Evolutionary conservation across 2,113 vertebrate genomes (phyloP), one percentile per base, ranked within the genome.

Genomic region (Sylvia atricapilla): DNA sequence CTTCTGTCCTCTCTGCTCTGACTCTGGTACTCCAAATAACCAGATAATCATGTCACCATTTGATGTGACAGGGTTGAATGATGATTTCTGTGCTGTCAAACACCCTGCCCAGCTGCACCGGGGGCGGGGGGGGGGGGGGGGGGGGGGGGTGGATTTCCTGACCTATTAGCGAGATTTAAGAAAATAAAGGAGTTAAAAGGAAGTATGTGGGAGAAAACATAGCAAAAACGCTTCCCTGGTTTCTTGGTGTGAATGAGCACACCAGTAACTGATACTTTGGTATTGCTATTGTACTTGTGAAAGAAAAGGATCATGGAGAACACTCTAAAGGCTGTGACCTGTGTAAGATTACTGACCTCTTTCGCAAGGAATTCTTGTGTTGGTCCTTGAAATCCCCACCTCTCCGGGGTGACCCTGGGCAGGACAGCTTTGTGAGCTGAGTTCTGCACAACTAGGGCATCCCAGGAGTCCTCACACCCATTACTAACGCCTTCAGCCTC

Each of bases 41-140:
- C 67, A 82, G 64, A 53, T 2, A 53, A 15, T 25, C 39, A 35
- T 0, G 0, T 4, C 52, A 21, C 52, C 19, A 8, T n/a, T 44
- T 27, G 28, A 59, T 30, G 37, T 23, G 52, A 13, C 52, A 25
- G 23, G 33, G 33, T 25, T 20, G 19, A 41, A 17, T 3, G 11
- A 30, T 12, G 46, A 39, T 53, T 67, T 82, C 7, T 60, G 46
- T 72, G 44, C 47, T 78, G 43, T 35, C 28, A 81, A 44, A 44
- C 30, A 59, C 9, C 6, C 21, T 2, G 2, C 31, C 69, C 50
- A 69, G n/a, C 30, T 67, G 77, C n/a, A 35, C 74, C 52, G 27
- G 13, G 23, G n/a, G n/a, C n/a, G n/a, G n/a, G 27, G 13, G 23
- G 27, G 13, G 23, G 27, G 13, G 23, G 27, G 13, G 23, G 27